Conservation (phyloP, 92 coral and sea anemone species). For the Montipora capitata region DNA sequence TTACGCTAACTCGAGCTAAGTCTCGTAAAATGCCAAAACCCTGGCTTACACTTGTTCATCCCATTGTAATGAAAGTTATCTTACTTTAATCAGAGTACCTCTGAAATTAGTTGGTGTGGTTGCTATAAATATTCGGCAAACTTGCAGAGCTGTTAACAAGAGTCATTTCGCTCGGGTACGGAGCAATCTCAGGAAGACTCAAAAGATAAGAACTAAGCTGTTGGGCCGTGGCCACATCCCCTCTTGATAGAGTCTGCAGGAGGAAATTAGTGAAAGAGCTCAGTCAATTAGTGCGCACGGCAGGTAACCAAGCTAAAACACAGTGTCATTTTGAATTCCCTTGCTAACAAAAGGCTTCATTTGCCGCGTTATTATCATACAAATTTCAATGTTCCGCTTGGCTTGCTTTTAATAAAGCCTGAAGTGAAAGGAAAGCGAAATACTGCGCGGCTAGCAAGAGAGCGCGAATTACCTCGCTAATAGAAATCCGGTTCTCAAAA, state of each 20-base stretch:
- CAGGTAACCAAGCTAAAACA: constrained; percentile 27
- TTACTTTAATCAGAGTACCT: constrained; percentile 51
- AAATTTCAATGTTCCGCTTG: constrained; percentile 69
- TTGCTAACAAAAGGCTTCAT: constrained; percentile 58
- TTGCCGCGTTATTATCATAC: constrained; percentile 47
- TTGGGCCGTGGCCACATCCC: constrained; percentile 66
- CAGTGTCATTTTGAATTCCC: constrained; percentile 25
- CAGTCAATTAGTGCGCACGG: constrained; percentile 53
- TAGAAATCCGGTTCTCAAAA: constrained; percentile 71
- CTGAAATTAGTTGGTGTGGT: constrained; percentile 60
- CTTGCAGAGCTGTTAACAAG: constrained; percentile 53
- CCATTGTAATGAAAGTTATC: constrained; percentile 84
- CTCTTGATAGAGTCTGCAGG: constrained; percentile 71
- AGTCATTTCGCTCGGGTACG: constrained; percentile 74
- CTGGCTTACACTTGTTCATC: constrained; percentile 86
- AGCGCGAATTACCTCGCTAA: constrained; percentile 47
- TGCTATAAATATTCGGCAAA: constrained; percentile 56
- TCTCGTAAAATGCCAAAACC: constrained; percentile 40
- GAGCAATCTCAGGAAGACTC: constrained; percentile 90
- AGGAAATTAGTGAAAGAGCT: constrained; percentile 22
- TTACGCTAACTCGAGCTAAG: constrained; percentile 15
- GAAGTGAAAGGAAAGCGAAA: constrained; percentile 77
- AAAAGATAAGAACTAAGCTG: constrained; percentile 80
- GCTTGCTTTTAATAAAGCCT: constrained; percentile 70
- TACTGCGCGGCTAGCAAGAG: constrained; percentile 58